These are phyloP conservation scores for Syngnathus scovelli DNA, from an alignment of 2,113 vertebrate species.

Conservation along the genomic window DNA sequence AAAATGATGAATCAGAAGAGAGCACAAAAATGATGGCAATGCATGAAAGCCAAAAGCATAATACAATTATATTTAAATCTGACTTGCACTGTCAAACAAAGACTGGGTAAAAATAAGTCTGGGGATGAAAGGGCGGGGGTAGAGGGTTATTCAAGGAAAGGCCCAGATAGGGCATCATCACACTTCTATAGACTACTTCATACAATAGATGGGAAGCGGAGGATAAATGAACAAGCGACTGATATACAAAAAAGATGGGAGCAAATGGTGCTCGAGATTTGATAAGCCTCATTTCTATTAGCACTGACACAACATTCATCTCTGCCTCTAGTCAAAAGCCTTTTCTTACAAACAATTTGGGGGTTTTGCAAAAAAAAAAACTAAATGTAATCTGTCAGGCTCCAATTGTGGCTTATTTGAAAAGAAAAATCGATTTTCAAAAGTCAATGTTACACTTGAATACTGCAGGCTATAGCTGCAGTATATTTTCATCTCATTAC, in stretches of 20 bases:
- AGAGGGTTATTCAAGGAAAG: conserved; percentile 16
- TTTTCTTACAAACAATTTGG: background rate
- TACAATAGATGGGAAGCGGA: conserved; percentile 22
- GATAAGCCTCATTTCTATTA: conserved; percentile 51
- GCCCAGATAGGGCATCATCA: conserved; percentile 22
- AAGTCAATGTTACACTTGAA: too few species aligned
- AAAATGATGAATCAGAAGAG: conserved; percentile 53
- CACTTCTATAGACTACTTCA: conserved; percentile 31
- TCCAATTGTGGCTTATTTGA: too few species aligned
- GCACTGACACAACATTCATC: conserved; percentile 22
- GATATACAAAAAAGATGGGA: conserved; percentile 30
- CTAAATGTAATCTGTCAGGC: too few species aligned
- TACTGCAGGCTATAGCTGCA: too few species aligned
- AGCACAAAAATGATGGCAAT: conserved; percentile 25
- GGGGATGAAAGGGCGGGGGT: background rate
- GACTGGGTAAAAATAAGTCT: conserved; percentile 39
- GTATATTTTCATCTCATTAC: too few species aligned
- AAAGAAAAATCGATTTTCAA: too few species aligned
- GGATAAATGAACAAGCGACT: conserved; percentile 46
- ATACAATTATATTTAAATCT: conserved; percentile 48
- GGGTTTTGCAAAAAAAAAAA: too few species aligned
- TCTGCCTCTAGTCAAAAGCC: background rate
- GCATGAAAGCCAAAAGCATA: conserved; percentile 37
- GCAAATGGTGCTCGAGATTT: conserved; percentile 49
- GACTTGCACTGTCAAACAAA: conserved; percentile 40